These are phyloP conservation scores for Drosophila mayaguana DNA, from an alignment of 2,888 invertebrate species.

Conservation along the genomic window DNA sequence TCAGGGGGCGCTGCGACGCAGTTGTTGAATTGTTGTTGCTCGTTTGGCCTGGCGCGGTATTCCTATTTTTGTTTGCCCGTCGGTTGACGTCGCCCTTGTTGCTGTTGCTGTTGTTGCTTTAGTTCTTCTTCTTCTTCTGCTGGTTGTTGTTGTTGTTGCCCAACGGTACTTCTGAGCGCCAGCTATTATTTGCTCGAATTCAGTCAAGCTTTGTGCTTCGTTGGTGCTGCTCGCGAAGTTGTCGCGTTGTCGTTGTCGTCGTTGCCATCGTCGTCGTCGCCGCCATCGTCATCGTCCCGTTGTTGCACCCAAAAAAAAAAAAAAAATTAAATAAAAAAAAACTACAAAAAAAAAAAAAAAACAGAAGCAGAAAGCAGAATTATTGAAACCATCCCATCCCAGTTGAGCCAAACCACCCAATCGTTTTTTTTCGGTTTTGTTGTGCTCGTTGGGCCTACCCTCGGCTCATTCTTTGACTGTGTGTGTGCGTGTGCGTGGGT, in stretches of 20 bases:
- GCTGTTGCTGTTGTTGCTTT: constrained; percentile 28
- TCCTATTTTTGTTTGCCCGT: constrained; percentile 75
- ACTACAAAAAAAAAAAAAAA: background rate
- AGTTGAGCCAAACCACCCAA: constrained; percentile 39
- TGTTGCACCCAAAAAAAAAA: constrained; percentile 51
- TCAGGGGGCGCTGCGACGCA: constrained; percentile 49
- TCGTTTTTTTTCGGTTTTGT: background rate
- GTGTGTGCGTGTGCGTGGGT: constrained; percentile 5
- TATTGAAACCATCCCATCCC: constrained; percentile 11
- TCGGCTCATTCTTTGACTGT: background rate
- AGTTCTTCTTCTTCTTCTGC: constrained; percentile 43
- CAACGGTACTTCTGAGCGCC: constrained; percentile 79
- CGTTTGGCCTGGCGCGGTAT: constrained; percentile 66
- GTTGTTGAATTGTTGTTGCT: constrained; percentile 51
- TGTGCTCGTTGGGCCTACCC: constrained; percentile 32
- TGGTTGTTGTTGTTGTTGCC: constrained; percentile 58
- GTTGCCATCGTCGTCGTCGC: constrained; percentile 25
- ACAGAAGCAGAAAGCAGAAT: background rate
- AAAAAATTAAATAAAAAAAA: background rate
- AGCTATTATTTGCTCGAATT: constrained; percentile 72
- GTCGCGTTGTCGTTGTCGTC: constrained; percentile 45
- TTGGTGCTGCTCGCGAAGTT: constrained; percentile 78
- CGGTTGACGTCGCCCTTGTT: constrained; percentile 39
- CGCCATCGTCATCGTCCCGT: constrained; percentile 36
- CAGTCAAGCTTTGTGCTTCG: constrained; percentile 81